A percentile compares a stretch with the other conserved stretches of the same genome.
phyloP scores from a whole-genome alignment of 2,888 invertebrate genomes.

The Microctonus brassicae region DNA sequence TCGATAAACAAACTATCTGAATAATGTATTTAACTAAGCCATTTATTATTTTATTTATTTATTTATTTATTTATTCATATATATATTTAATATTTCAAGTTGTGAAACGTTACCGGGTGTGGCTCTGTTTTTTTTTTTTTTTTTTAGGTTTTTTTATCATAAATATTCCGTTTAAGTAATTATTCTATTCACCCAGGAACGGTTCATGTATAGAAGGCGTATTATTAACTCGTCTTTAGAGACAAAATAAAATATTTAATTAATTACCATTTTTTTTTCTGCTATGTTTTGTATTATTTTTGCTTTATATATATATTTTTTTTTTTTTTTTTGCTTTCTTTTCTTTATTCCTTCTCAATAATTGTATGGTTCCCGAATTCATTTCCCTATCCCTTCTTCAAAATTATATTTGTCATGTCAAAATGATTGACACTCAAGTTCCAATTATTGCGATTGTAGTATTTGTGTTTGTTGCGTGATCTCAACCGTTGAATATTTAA shows the following conservation, averaged over 20 bases:
- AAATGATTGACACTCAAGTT: conserved; percentile 9
- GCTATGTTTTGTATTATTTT: neutral
- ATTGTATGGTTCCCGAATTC: neutral
- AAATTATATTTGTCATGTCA: conserved; percentile 10
- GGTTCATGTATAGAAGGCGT: conserved; percentile 11
- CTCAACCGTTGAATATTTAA: conserved; percentile 14
- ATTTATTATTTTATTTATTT: conserved; percentile 6
- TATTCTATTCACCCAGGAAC: conserved; percentile 27
- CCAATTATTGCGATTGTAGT: conserved; percentile 25
- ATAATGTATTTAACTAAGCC: conserved; percentile 17
- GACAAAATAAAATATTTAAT: neutral
- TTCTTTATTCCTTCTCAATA: conserved; percentile 7
- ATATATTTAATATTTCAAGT: neutral
- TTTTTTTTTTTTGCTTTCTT: conserved; percentile 4
- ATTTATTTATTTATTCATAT: neutral
- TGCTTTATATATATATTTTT: neutral
- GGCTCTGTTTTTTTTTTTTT: conserved; percentile 21
- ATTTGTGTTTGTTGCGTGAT: conserved; percentile 31
- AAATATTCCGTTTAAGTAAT: neutral
- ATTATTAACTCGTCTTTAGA: neutral
- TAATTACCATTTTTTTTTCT: conserved; percentile 28
- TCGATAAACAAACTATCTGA: neutral
- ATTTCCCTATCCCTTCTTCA: conserved; percentile 7
- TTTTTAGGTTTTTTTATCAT: neutral
- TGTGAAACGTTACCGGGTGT: conserved; percentile 27